Conservation (phyloP, 2,797 vertebrate genomes). For the Cossypha caffra region DNA sequence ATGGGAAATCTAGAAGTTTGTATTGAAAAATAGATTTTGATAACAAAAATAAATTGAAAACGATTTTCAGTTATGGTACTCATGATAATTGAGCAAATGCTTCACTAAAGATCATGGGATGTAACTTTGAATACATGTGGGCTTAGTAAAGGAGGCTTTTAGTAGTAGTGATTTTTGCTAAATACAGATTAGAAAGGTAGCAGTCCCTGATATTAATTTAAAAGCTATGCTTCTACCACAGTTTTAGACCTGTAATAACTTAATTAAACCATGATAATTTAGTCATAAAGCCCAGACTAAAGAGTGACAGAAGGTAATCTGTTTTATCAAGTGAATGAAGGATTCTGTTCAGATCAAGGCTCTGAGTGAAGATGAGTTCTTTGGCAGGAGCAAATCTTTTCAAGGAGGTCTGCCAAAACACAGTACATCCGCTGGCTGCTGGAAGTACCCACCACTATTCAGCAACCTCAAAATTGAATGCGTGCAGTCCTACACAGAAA, state of each 20-base stretch:
- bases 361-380: not conserved
- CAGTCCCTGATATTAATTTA: not conserved
- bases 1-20: not conserved
- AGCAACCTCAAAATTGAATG: not conserved
- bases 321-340: not conserved
- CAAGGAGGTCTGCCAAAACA: not conserved
- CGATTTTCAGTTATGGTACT: not conserved
- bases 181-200: not conserved
- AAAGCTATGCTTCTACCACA: not conserved
- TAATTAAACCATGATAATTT: not conserved
- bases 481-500: not conserved
- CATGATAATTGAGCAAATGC: not conserved
- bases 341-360: not conserved
- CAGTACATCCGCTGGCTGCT: not conserved
- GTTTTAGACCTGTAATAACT: not conserved
- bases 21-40: conserved; percentile 7
- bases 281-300: not conserved
- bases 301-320: not conserved
- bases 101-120: not conserved
- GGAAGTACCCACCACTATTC: not conserved
- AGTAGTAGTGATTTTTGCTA: not conserved
- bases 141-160: not conserved
- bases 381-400: not conserved
- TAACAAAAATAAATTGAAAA: not conserved
- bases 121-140: not conserved